Evolutionary conservation across 1,140 invertebrate species (phyloP).

Genomic region (Coenobita brevimanus): DNA sequence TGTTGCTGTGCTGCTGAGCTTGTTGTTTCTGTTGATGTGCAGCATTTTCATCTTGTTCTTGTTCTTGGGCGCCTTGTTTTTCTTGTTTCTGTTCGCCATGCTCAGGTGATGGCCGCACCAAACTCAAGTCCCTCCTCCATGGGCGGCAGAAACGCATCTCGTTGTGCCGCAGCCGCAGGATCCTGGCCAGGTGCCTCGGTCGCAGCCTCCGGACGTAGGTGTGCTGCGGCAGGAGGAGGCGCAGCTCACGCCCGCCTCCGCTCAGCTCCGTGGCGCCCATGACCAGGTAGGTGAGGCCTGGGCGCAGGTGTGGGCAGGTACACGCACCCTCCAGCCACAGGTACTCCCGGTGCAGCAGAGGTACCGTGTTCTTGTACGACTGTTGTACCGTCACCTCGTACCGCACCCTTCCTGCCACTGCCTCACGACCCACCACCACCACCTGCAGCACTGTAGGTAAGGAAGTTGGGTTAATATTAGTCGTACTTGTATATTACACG

Average conservation of each 20-base stretch:
- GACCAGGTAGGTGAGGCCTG: slow-evolving; percentile 62
- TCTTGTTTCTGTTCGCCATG: too few relatives aligned
- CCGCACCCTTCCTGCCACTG: slow-evolving; percentile 23
- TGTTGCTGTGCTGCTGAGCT: too few relatives aligned
- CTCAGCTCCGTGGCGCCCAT: slow-evolving; percentile 61
- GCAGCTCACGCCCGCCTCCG: slow-evolving; percentile 44
- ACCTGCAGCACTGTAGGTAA: slow-evolving; percentile 51
- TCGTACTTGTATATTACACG: too few relatives aligned
- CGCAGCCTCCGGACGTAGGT: slow-evolving; percentile 53
- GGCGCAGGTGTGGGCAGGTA: slow-evolving; percentile 56
- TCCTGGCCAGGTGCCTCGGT: slow-evolving; percentile 37
- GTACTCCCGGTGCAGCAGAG: slow-evolving; percentile 68
- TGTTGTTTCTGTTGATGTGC: too few relatives aligned
- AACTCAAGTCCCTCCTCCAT: slow-evolving; percentile 56
- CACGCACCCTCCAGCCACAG: slow-evolving; percentile 59
- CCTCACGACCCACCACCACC: slow-evolving; percentile 40
- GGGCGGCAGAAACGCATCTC: slow-evolving; percentile 66
- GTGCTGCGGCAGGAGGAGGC: slow-evolving; percentile 31
- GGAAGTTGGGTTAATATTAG: background rate
- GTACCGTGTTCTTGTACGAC: slow-evolving; percentile 69
- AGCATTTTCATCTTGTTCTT: too few relatives aligned
- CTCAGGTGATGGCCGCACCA: background rate
- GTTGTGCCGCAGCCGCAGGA: slow-evolving; percentile 59
- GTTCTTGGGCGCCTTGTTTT: too few relatives aligned
- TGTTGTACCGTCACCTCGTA: slow-evolving; percentile 63